Conservation (phyloP, 1,140 invertebrate genomes). For the Aphaenogaster floridana region DNA sequence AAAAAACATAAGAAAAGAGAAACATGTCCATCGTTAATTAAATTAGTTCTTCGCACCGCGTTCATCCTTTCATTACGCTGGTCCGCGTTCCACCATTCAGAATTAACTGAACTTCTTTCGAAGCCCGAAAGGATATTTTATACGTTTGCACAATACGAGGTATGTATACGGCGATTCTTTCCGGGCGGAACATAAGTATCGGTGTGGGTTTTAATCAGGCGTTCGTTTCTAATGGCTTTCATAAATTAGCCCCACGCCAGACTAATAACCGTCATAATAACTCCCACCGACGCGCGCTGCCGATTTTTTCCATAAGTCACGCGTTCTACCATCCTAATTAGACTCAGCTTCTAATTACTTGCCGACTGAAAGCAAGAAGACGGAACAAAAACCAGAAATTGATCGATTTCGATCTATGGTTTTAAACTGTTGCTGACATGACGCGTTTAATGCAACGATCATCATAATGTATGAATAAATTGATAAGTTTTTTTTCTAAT, state of each 20-base stretch:
- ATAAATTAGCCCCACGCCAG: slow-evolving; percentile 40
- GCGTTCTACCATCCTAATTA: slow-evolving; percentile 47
- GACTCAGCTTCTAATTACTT: slow-evolving; percentile 47
- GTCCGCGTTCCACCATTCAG: not conserved
- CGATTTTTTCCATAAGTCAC: slow-evolving; percentile 50
- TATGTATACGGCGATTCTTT: slow-evolving; percentile 27
- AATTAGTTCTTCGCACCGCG: slow-evolving; percentile 8
- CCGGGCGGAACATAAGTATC: slow-evolving; percentile 1
- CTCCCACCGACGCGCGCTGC: slow-evolving; percentile 37
- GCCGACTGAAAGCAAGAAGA: slow-evolving; percentile 37
- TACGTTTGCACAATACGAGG: slow-evolving; percentile 28
- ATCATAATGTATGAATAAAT: not conserved
- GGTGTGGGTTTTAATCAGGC: slow-evolving; percentile 35
- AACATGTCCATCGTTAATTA: not conserved
- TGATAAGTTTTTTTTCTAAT: not conserved
- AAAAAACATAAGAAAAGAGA: not conserved
- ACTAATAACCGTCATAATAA: slow-evolving; percentile 51
- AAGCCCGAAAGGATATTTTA: slow-evolving; percentile 18
- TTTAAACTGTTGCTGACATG: not conserved
- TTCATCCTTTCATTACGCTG: slow-evolving; percentile 41
- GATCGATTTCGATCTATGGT: not conserved
- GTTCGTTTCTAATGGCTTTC: slow-evolving; percentile 45
- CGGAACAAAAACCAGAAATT: slow-evolving; percentile 18
- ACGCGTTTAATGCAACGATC: slow-evolving; percentile 1
- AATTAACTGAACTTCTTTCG: slow-evolving; percentile 12